A percentile compares a stretch with the other conserved stretches of the same genome.
phyloP scores from a whole-genome alignment of 2,113 vertebrate genomes.

The Sisor rabdophorus region DNA sequence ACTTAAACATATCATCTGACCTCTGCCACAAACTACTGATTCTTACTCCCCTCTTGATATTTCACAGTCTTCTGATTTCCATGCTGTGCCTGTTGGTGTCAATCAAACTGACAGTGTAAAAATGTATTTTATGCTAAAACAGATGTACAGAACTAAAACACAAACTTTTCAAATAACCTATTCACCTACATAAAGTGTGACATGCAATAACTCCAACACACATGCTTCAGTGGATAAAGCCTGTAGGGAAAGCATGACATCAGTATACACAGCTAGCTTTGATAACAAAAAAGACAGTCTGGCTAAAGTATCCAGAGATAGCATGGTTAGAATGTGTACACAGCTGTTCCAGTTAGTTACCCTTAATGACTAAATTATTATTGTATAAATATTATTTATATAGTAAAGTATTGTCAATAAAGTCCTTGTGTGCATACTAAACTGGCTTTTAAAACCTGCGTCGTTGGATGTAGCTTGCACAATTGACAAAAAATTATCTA shows the following conservation, averaged over 20 bases:
- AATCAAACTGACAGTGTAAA: not conserved
- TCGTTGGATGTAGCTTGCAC: too few relatives aligned
- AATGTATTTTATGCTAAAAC: conserved; percentile 17
- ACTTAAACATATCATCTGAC: too few relatives aligned
- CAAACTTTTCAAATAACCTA: not conserved
- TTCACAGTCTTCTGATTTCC: conserved; percentile 10
- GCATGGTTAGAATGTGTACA: not conserved
- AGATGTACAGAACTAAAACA: conserved; percentile 22
- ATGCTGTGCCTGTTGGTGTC: conserved; percentile 16
- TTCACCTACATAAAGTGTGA: conserved; percentile 10
- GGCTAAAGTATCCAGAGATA: not conserved
- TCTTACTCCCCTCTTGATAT: conserved; percentile 4
- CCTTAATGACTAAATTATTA: not conserved
- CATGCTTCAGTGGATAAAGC: conserved; percentile 1
- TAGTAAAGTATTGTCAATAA: not conserved
- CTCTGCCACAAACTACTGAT: not conserved
- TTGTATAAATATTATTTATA: not conserved
- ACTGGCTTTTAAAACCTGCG: not conserved
- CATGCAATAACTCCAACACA: conserved; percentile 11
- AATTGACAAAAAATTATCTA: too few relatives aligned
- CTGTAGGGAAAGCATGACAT: not conserved
- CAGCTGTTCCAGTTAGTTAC: not conserved
- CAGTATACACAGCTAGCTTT: not conserved
- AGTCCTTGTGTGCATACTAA: not conserved
- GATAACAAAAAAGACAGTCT: conserved; percentile 1